These are phyloP conservation scores for Pyrgilauda ruficollis DNA, from an alignment of 2,113 vertebrate species.

Conservation along the genomic window DNA sequence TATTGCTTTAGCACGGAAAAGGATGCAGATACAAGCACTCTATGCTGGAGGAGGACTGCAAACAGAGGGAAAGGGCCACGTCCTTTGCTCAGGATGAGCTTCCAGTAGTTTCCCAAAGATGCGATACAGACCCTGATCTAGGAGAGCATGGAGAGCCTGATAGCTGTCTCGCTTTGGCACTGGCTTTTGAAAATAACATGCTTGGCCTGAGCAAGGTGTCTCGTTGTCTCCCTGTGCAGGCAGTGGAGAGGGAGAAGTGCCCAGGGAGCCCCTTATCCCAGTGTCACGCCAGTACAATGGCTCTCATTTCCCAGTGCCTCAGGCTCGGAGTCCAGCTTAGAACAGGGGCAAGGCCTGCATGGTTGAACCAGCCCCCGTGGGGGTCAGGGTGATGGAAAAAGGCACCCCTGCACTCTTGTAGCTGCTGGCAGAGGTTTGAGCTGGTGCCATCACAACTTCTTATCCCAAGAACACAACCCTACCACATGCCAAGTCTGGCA, in stretches of 20 bases:
- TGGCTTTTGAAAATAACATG: background rate
- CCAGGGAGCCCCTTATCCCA: background rate
- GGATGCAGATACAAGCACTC: background rate
- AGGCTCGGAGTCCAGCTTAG: fast-evolving
- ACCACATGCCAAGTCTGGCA: background rate
- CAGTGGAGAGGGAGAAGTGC: background rate
- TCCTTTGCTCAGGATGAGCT: background rate
- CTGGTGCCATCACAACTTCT: background rate
- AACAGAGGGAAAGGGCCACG: fast-evolving
- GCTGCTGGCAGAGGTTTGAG: background rate
- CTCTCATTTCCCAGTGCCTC: background rate
- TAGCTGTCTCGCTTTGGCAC: fast-evolving
- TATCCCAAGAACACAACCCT: background rate
- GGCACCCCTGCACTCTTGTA: background rate
- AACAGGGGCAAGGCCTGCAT: background rate
- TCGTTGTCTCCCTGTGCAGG: background rate
- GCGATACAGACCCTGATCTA: background rate
- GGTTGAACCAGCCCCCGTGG: background rate
- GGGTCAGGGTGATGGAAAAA: background rate
- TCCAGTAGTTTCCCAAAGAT: background rate
- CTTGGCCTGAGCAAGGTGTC: background rate
- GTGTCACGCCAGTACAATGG: background rate
- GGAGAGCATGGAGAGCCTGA: background rate
- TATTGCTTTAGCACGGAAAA: background rate
- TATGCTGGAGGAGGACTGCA: background rate